Conservation (phyloP, 2,113 vertebrate genomes). For the Malurus cyaneus region DNA sequence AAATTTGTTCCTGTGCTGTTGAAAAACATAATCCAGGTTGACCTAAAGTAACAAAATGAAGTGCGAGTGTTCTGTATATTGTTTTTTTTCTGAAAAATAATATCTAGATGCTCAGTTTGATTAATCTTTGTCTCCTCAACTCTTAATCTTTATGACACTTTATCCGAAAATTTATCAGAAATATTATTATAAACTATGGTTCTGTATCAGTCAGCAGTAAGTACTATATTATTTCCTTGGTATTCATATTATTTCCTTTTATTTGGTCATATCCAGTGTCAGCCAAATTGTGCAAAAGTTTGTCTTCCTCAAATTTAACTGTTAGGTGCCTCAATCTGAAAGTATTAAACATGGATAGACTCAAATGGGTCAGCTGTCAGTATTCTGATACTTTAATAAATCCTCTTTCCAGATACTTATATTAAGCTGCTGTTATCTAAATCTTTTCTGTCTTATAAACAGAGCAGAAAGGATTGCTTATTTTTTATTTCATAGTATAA, state of each 20-base stretch:
- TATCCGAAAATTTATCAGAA: background rate
- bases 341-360: background rate
- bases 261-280: background rate
- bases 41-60: background rate
- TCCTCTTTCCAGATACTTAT: background rate
- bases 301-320: background rate
- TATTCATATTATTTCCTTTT: background rate
- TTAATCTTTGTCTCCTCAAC: background rate
- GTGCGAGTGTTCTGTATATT: background rate
- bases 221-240: background rate
- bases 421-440: background rate
- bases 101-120: background rate
- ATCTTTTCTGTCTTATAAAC: background rate
- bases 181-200: background rate
- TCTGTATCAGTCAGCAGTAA: background rate
- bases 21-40: background rate
- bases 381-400: background rate
- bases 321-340: background rate
- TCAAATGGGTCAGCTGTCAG: background rate
- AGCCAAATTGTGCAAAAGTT: background rate
- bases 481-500: background rate
- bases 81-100: background rate
- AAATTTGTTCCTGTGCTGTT: background rate
- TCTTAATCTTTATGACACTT: background rate
- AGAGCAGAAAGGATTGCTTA: background rate